A percentile compares a stretch with the other conserved stretches of the same genome.
phyloP scores from a whole-genome alignment of 2,888 invertebrate species.

The Eupithecia vulgata region DNA sequence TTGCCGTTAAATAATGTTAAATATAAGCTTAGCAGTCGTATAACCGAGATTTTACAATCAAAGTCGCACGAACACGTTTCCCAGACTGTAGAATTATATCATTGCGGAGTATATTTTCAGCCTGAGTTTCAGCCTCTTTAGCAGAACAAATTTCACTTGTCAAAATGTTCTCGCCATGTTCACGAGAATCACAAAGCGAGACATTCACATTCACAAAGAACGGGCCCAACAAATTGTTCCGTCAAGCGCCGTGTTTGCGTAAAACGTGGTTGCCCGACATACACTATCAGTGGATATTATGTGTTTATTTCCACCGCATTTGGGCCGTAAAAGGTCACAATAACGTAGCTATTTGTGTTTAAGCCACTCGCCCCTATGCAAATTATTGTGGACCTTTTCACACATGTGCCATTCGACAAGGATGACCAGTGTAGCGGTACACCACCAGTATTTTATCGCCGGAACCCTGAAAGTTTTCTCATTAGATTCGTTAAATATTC shows the following conservation, averaged over 20 bases:
- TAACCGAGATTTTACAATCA: constrained; percentile 41
- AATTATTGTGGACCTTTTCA: constrained; percentile 37
- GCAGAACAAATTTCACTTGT: constrained; percentile 78
- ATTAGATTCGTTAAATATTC: constrained; percentile 61
- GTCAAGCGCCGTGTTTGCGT: constrained; percentile 71
- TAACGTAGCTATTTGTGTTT: constrained; percentile 28
- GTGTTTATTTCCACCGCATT: constrained; percentile 55
- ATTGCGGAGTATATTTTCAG: constrained; percentile 58
- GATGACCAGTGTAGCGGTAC: constrained; percentile 43
- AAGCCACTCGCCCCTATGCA: constrained; percentile 33
- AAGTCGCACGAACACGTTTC: constrained; percentile 48
- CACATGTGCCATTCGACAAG: constrained; percentile 19
- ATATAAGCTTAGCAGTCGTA: constrained; percentile 30
- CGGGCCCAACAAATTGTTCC: constrained; percentile 76
- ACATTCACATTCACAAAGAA: constrained; percentile 79
- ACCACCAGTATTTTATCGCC: constrained; percentile 55
- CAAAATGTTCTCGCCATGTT: constrained; percentile 79
- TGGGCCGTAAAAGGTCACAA: constrained; percentile 41
- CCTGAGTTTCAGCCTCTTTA: constrained; percentile 61
- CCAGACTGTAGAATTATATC: constrained; percentile 57
- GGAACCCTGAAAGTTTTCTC: constrained; percentile 58
- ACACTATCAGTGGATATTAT: constrained; percentile 64
- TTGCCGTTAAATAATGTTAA: constrained; percentile 29
- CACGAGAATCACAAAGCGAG: constrained; percentile 76
- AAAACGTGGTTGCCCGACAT: constrained; percentile 63